Percentiles rank a stretch among this genome's conserved stretches.
phyloP scores from a whole-genome alignment of 2,888 invertebrate species.

The Scaptomyza cyrtandrae region DNA sequence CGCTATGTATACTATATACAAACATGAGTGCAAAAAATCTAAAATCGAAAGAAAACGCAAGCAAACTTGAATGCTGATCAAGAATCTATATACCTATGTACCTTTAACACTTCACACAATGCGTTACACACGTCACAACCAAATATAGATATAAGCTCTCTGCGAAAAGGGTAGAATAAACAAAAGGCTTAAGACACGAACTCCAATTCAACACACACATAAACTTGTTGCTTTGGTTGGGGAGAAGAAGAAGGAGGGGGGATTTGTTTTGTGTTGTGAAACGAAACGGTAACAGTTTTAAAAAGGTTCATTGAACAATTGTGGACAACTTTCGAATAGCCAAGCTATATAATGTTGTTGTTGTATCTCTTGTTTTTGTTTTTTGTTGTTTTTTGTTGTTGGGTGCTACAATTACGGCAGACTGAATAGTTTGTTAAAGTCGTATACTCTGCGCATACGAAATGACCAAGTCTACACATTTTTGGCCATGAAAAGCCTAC shows the following conservation, averaged over 20 bases:
- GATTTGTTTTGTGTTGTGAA: neutral
- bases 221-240: constrained; percentile 13
- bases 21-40: no score
- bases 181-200: constrained; percentile 68
- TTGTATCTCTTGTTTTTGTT: constrained; percentile 14
- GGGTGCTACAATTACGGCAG: constrained; percentile 61
- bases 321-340: constrained; percentile 68
- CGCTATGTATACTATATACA: no score
- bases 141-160: neutral
- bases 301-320: constrained; percentile 71
- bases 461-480: constrained; percentile 29
- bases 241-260: constrained; percentile 5
- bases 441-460: constrained; percentile 32
- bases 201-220: constrained; percentile 21
- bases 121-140: neutral
- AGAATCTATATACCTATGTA: no score
- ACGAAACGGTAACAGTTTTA: constrained; percentile 58
- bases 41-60: no score
- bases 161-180: constrained; percentile 17
- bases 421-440: constrained; percentile 7
- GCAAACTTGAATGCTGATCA: no score
- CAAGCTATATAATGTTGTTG: constrained; percentile 29
- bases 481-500: constrained; percentile 59
- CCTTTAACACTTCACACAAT: neutral
- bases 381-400: constrained; percentile 26